phyloP scores from a whole-genome alignment of 1,140 invertebrate species.

The Dryas iulia region DNA sequence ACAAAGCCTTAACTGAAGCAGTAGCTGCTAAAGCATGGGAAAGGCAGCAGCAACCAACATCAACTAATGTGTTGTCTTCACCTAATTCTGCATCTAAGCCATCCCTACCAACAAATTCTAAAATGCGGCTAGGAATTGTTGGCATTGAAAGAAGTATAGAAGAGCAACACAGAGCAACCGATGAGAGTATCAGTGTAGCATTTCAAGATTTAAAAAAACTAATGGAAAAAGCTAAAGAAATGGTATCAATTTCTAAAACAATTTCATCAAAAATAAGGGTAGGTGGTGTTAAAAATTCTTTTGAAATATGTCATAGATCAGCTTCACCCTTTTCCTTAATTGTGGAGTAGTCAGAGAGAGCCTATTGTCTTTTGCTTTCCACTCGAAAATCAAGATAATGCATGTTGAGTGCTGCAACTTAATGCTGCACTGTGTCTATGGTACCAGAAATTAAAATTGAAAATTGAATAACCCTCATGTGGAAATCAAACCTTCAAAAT shows the following conservation, averaged over 20 bases:
- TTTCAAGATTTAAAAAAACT: slow-evolving; percentile 97
- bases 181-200: slow-evolving; percentile 94
- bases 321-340: too few relatives aligned
- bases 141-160: slow-evolving; percentile 97
- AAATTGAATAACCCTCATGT: too few relatives aligned
- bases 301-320: too few relatives aligned
- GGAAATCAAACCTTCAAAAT: too few relatives aligned
- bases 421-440: too few relatives aligned
- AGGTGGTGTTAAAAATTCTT: too few relatives aligned
- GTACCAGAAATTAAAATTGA: too few relatives aligned
- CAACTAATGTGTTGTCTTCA: slow-evolving; percentile 39
- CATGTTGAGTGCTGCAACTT: too few relatives aligned
- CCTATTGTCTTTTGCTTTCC: too few relatives aligned
- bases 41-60: slow-evolving; percentile 44
- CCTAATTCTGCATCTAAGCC: slow-evolving; percentile 40
- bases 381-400: too few relatives aligned
- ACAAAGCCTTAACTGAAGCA: slow-evolving; percentile 82
- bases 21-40: slow-evolving; percentile 85
- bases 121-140: slow-evolving; percentile 93
- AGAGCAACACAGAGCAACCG: slow-evolving; percentile 93
- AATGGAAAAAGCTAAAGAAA: slow-evolving; percentile 98
- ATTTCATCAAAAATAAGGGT: slow-evolving; percentile 96
- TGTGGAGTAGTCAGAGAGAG: too few relatives aligned
- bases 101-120: slow-evolving; percentile 76
- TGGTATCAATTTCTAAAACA: slow-evolving; percentile 95